phyloP scores from a whole-genome alignment of 2,797 vertebrate genomes.

The Squalus acanthias region DNA sequence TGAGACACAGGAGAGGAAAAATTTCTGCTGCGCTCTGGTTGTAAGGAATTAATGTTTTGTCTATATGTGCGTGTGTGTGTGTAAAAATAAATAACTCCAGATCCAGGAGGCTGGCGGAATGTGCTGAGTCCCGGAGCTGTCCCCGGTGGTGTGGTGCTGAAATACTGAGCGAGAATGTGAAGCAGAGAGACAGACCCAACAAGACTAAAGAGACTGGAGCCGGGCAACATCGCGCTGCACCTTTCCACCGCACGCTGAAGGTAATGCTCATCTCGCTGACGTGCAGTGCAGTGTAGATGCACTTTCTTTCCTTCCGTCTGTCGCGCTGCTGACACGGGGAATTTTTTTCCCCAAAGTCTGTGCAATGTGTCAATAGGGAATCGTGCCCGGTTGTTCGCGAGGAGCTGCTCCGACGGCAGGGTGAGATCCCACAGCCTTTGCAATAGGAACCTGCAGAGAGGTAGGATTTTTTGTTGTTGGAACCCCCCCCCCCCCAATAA shows the following conservation, averaged over 20 bases:
- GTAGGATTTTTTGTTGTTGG: not conserved
- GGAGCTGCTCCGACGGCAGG: not conserved
- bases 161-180: not conserved
- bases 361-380: not conserved
- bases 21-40: not conserved
- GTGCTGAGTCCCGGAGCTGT: slow-evolving; percentile 16
- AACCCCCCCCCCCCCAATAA: too few species aligned
- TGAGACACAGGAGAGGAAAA: not conserved
- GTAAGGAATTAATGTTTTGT: not conserved
- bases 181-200: not conserved
- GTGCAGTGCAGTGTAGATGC: not conserved
- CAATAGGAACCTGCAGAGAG: not conserved
- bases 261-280: slow-evolving; percentile 38
- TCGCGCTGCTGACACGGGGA: slow-evolving; percentile 36
- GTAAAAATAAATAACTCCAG: not conserved
- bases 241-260: not conserved
- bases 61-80: not conserved
- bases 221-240: not conserved
- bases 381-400: too few species aligned
- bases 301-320: not conserved
- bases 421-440: not conserved
- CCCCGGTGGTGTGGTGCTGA: not conserved
- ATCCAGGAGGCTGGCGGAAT: not conserved
- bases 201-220: slow-evolving; percentile 3
- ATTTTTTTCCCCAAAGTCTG: not conserved